These are phyloP conservation scores for Galerucella pusilla DNA, from an alignment of 2,888 invertebrate genomes.

Conservation along the genomic window DNA sequence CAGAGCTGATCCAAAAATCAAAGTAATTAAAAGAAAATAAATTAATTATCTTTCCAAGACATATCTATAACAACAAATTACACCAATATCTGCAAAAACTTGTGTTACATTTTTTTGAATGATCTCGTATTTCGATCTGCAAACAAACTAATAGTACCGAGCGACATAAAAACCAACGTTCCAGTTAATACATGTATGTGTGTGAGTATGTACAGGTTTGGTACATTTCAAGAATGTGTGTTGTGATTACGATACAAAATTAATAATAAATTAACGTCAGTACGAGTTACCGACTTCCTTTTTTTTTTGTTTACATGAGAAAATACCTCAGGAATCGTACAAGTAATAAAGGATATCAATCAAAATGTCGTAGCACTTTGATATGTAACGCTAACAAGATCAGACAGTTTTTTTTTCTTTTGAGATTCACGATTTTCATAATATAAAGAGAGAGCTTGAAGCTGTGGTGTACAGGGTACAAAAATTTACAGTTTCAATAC, in stretches of 20 bases:
- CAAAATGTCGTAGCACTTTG: slow-evolving; percentile 31
- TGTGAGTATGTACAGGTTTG: slow-evolving; percentile 22
- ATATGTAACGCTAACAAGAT: slow-evolving; percentile 29
- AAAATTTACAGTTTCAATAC: no score
- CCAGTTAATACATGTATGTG: slow-evolving; percentile 10
- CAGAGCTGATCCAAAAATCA: no score
- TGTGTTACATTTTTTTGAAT: background rate
- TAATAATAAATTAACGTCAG: slow-evolving; percentile 39
- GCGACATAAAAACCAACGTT: slow-evolving; percentile 22
- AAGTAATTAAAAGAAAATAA: background rate
- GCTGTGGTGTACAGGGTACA: no score
- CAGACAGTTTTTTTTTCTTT: slow-evolving; percentile 18
- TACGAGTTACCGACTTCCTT: slow-evolving; percentile 25
- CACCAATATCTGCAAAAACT: background rate
- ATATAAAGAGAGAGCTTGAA: no score
- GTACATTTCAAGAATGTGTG: slow-evolving; percentile 34
- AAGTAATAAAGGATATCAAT: slow-evolving; percentile 38
- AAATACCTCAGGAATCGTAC: slow-evolving; percentile 34
- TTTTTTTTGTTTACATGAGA: slow-evolving; percentile 32
- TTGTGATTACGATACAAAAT: slow-evolving; percentile 27
- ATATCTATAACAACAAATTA: background rate
- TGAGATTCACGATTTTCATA: background rate
- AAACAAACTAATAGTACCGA: background rate
- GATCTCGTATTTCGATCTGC: background rate
- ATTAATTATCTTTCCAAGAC: background rate